Evolutionary conservation across 53 echinoderm and acorn worm genomes (phyloP).

Genomic region (Luidia sarsii): DNA sequence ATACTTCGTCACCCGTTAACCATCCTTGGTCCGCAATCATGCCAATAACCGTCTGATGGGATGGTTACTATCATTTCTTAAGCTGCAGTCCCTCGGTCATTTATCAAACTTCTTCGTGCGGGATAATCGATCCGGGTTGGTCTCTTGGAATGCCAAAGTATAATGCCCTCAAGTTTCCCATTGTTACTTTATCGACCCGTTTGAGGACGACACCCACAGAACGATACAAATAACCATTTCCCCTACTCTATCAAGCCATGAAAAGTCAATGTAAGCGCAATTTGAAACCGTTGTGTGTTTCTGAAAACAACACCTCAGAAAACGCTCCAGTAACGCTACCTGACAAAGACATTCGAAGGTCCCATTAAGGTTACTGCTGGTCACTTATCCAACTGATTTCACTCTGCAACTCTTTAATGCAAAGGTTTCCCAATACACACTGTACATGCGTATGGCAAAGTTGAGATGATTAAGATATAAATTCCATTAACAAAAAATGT

Average conservation of each 20-base stretch:
- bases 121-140: constrained; percentile 6
- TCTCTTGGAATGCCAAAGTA: background rate
- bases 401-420: background rate
- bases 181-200: background rate
- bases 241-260: constrained; percentile 1
- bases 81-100: background rate
- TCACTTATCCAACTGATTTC: background rate
- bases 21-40: background rate
- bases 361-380: constrained; percentile 5
- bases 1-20: background rate
- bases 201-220: background rate
- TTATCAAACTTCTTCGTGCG: background rate
- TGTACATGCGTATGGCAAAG: too few relatives aligned
- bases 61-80: constrained; percentile 11
- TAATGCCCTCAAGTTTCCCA: background rate
- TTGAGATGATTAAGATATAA: too few relatives aligned
- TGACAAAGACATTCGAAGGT: background rate
- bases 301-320: constrained; percentile 26
- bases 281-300: background rate
- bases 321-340: background rate
- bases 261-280: background rate
- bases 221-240: constrained; percentile 20
- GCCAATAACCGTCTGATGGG: constrained; percentile 23
- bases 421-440: background rate
- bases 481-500: too few relatives aligned